These are phyloP conservation scores for Hirtodrosophila duncani DNA, from an alignment of 2,888 invertebrate species.

Conservation along the genomic window DNA sequence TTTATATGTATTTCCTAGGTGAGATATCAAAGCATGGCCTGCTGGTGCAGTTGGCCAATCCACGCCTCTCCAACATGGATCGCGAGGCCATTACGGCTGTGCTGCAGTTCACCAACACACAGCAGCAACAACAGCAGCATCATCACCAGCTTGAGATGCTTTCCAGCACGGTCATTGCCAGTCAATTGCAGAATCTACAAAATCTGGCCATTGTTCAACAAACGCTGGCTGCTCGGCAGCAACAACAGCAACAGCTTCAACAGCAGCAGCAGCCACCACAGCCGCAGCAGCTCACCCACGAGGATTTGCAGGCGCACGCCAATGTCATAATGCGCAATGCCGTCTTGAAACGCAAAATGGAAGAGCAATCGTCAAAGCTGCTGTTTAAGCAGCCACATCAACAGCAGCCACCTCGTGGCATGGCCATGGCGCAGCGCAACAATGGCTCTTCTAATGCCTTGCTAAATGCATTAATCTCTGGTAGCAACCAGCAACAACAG, in stretches of 20 bases:
- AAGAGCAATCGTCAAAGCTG: slow-evolving; percentile 73
- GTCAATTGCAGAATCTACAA: slow-evolving; percentile 75
- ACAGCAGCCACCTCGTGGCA: slow-evolving; percentile 25
- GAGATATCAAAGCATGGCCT: slow-evolving; percentile 76
- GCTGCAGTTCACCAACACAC: slow-evolving; percentile 74
- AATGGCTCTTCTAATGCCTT: slow-evolving; percentile 49
- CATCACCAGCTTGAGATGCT: slow-evolving; percentile 72
- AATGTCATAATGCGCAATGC: slow-evolving; percentile 77
- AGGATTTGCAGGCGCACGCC: slow-evolving; percentile 75
- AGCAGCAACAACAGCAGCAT: slow-evolving; percentile 74
- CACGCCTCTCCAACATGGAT: slow-evolving; percentile 69
- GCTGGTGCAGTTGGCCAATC: slow-evolving; percentile 74
- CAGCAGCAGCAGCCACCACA: slow-evolving; percentile 31
- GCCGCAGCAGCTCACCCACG: slow-evolving; percentile 62
- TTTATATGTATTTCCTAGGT: slow-evolving; percentile 38
- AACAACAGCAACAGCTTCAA: slow-evolving; percentile 54
- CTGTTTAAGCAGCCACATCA: too few relatives aligned
- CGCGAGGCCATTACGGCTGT: slow-evolving; percentile 77
- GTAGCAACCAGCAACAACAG: slow-evolving; percentile 23
- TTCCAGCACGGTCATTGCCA: slow-evolving; percentile 72
- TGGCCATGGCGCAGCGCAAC: slow-evolving; percentile 26
- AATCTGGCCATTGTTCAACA: slow-evolving; percentile 75
- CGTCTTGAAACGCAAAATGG: slow-evolving; percentile 76
- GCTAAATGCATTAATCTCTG: slow-evolving; percentile 50
- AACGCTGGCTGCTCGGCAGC: slow-evolving; percentile 67